Evolutionary conservation across 2,888 invertebrate species (phyloP), one percentile per base, ranked within the genome.

Genomic region (Petrophora chlorosata): DNA sequence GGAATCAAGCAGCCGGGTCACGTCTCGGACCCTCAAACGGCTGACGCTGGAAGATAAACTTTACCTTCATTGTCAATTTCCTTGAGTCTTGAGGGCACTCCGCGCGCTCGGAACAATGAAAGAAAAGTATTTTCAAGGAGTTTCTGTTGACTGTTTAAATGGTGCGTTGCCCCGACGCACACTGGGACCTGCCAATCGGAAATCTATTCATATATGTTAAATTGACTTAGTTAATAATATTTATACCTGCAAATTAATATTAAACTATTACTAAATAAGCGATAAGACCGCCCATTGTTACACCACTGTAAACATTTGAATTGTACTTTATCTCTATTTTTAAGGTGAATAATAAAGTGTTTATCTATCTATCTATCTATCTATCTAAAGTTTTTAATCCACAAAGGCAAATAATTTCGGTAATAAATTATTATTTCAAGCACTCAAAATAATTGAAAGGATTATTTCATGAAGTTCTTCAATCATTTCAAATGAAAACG

Each of bases 51-150:
- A 85, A 85, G 85, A 86, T 87, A 86, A 87, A 87, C 82, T 84
- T 85, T 82, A 85, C 85, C 85, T 85, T 85, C 86, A 87, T 87
- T 86, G 85, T 82, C 86, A 86, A 87, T 87, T 86, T 87, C 82
- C 87, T 81, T 65, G 68, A 80, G 81, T 74, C 77, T 79, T 71
- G 77, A 82, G 83, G 75, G 78, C 72, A 76, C 79, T 80, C 73
- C 67, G 70, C 68, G 73, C 73, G 75, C 74, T 69, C 73, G 79
- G 79, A 82, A 85, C 84, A 86, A 82, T 82, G 82, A 81, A 81
- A 83, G 79, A 83, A 84, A 84, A 82, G 81, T 82, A 82, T 79
- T 82, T 81, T 73, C 61, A 67, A 77, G 68, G 70, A 78, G 68
- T 79, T 82, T 75, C 61, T 80, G 80, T 85, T 80, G 78, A 82